Percentiles rank a stretch among this genome's conserved stretches.
These are phyloP conservation scores for Liolophura sinensis DNA, from an alignment of 1,140 invertebrate genomes.

Conservation along the genomic window DNA sequence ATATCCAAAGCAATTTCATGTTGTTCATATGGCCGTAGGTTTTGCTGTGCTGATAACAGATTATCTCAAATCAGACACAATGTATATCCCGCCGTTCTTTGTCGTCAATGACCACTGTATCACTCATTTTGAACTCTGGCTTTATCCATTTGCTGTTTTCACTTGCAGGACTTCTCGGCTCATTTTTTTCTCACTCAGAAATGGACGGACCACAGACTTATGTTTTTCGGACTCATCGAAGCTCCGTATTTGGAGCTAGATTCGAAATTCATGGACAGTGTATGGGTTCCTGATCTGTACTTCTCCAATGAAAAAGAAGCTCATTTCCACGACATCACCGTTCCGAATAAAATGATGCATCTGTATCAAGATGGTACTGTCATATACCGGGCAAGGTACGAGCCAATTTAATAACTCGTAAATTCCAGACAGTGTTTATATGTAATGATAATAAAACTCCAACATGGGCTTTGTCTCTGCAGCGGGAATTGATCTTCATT, in stretches of 20 bases:
- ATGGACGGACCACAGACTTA: constrained; percentile 52
- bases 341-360: constrained; percentile 70
- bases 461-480: no score
- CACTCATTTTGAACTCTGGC: no score
- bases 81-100: no score
- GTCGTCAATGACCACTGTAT: no score
- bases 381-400: constrained; percentile 44
- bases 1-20: no score
- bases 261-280: constrained; percentile 34
- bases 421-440: no score
- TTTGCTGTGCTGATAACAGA: no score
- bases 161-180: constrained; percentile 51
- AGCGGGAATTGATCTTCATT: no score
- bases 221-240: constrained; percentile 22
- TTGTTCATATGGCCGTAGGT: no score
- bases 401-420: neutral
- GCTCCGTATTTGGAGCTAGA: constrained; percentile 36
- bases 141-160: neutral
- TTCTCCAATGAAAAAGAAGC: constrained; percentile 69
- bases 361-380: constrained; percentile 65
- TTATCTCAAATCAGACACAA: no score
- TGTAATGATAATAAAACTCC: no score
- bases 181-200: constrained; percentile 54
- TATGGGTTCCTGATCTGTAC: constrained; percentile 46
- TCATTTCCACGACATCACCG: constrained; percentile 49